Conservation (phyloP, 2,113 vertebrate species). For the Miniopterus natalensis region DNA sequence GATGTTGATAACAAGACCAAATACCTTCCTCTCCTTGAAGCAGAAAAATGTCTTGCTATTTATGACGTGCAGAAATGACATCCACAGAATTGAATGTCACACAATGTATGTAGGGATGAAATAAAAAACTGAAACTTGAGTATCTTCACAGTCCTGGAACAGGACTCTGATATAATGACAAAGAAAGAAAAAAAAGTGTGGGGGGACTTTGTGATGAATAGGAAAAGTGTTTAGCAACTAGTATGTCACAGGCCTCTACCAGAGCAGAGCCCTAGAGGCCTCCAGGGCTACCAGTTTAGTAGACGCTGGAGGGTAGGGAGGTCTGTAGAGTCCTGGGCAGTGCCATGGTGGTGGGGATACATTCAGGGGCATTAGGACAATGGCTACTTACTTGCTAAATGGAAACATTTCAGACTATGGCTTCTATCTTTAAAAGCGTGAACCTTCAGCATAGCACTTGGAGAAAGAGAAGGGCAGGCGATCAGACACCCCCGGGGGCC, state of each 20-base stretch:
- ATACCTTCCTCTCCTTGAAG: background rate
- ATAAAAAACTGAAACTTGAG: background rate
- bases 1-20: conserved; percentile 40
- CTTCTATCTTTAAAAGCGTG: background rate
- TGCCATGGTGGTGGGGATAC: background rate
- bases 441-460: background rate
- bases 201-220: background rate
- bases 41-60: background rate
- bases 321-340: background rate
- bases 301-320: background rate
- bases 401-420: background rate
- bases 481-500: background rate
- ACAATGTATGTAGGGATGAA: background rate
- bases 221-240: background rate
- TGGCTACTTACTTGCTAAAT: background rate
- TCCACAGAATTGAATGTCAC: background rate
- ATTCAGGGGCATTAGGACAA: background rate
- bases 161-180: background rate
- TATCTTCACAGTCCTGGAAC: background rate
- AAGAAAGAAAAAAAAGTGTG: background rate
- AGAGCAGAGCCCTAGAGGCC: background rate
- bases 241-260: background rate
- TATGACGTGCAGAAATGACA: background rate
- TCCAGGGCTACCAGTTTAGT: background rate
- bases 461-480: background rate